These are phyloP conservation scores for Cosmia trapezina DNA, from an alignment of 2,888 invertebrate species.

Conservation along the genomic window DNA sequence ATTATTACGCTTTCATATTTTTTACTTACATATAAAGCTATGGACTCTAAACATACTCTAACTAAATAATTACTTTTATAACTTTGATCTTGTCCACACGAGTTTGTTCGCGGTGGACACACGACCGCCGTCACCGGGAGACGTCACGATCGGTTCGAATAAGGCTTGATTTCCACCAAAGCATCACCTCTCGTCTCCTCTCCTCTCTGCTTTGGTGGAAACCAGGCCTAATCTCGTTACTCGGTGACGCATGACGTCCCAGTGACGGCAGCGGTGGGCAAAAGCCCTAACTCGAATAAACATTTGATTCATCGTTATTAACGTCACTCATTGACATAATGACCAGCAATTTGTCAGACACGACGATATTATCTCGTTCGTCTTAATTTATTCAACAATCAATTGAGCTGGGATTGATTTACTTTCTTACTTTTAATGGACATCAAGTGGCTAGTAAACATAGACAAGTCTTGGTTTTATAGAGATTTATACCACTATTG, in stretches of 20 bases:
- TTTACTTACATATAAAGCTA: not conserved
- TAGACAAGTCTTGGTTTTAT: slow-evolving; percentile 1
- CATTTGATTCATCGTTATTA: slow-evolving; percentile 23
- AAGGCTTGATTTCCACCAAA: too few species aligned
- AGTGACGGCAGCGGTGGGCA: not conserved
- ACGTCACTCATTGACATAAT: slow-evolving; percentile 22
- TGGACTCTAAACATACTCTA: not conserved
- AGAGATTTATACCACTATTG: not conserved
- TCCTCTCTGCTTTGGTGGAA: too few species aligned
- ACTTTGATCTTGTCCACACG: too few species aligned
- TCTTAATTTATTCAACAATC: slow-evolving; percentile 24
- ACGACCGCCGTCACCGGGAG: too few species aligned
- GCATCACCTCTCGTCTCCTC: too few species aligned
- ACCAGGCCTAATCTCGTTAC: not conserved
- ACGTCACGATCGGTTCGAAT: not conserved
- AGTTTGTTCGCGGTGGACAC: too few species aligned
- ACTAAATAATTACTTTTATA: not conserved
- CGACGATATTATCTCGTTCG: slow-evolving; percentile 7
- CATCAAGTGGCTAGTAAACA: slow-evolving; percentile 18
- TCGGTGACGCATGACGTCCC: not conserved
- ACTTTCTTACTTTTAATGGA: slow-evolving; percentile 26
- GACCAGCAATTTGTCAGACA: slow-evolving; percentile 35
- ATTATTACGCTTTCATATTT: not conserved
- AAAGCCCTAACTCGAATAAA: not conserved
- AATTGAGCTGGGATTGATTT: slow-evolving; percentile 42